phyloP scores from a whole-genome alignment of 1,140 invertebrate species.

The Sycobia sp. region DNA sequence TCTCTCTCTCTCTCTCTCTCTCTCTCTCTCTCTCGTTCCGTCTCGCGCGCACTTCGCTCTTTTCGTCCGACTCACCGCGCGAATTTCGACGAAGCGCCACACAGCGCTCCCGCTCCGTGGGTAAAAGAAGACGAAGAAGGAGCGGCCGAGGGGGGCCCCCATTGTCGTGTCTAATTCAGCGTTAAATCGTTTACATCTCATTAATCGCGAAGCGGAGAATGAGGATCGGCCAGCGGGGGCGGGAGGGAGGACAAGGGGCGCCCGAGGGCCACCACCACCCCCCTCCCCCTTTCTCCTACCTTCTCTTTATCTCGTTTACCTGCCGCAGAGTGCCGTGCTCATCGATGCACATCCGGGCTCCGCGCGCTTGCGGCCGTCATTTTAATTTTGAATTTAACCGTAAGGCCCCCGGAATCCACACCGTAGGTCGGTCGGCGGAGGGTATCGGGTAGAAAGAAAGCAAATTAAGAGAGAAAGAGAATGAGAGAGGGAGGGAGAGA shows the following conservation, averaged over 20 bases:
- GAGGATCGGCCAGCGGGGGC: background rate
- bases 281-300: no score
- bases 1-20: background rate
- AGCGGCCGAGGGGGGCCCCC: no score
- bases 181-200: conserved; percentile 64
- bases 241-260: no score
- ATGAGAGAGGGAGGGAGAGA: background rate
- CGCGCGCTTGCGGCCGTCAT: conserved; percentile 46
- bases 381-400: conserved; percentile 54
- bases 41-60: no score
- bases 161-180: conserved; percentile 62
- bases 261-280: background rate
- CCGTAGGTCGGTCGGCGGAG: no score
- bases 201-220: conserved; percentile 51
- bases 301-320: no score
- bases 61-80: no score
- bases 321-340: conserved; percentile 47
- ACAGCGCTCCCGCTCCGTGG: no score
- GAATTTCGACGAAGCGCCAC: no score
- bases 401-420: conserved; percentile 24
- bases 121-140: no score
- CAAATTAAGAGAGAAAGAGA: background rate
- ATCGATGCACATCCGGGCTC: conserved; percentile 58
- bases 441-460: no score
- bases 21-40: conserved; percentile 6